Base-by-base conservation (phyloP, 2,888 invertebrate species). In the Lithophane ornitopus region DNA sequence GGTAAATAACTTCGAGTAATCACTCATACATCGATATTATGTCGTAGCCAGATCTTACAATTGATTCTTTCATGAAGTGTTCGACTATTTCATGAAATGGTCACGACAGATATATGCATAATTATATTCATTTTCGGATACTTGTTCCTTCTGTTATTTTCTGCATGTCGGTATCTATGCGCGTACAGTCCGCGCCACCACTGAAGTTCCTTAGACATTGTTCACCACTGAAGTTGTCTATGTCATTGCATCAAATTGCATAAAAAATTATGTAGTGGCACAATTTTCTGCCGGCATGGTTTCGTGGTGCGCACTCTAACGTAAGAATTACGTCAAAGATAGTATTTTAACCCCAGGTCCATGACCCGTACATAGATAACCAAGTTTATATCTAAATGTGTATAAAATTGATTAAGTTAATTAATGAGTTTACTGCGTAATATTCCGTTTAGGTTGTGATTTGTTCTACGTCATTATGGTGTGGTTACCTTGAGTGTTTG, bases 311-410 rank as follows among this genome's bases (percentile, higher is more conserved):
- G 6, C 34, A 34, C 34, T 34, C 34, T 34, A 68, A 54, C 54
- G 49, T 71, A 71, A 41, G 59, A 22, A 28, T 16, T 71, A 65
- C 62, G 63, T 56, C 71, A 81, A 63, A 49, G 26, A 44, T 59
- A 59, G 58, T 65, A 28, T 59, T 34, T 56, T 61, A 41, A 46
- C 63, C 61, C 39, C 62, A n/a, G 69, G 46, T 49, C 62, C 82
- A n/a, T 71, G 80, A 81, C 62, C 70, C 34, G 44, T 14, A 26
- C 26, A 34, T 22, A 56, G 63, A 71, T 81, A 76, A 49, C 54
- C 41, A 72, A 56, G 63, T 81, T 61, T 68, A 58, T 61, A 68
- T 52, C 41, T 41, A 59, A 69, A 39, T 61, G n/a, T 52, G 16
- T 56, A 28, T 69, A 66, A 49, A 49, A 81, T 76, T 76, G 26